Conservation (phyloP, 2,797 vertebrate species). For the Pangasius larnaudii region DNA sequence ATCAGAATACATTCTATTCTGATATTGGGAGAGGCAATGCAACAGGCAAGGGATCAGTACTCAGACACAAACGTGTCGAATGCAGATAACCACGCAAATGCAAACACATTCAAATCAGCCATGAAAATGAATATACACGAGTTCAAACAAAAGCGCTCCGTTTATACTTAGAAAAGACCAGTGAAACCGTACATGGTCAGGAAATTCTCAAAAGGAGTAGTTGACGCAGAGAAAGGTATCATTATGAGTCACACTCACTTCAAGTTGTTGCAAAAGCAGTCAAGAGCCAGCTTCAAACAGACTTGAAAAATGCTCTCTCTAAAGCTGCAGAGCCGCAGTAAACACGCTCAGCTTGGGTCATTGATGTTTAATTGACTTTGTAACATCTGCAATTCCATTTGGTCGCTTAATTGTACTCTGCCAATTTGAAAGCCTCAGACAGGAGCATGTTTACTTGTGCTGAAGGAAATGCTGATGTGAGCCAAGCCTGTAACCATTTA, state of each 20-base stretch:
- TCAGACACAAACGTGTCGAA: slow-evolving; percentile 29
- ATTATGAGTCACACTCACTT: slow-evolving; percentile 58
- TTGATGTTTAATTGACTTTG: slow-evolving; percentile 71
- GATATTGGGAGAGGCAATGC: background rate
- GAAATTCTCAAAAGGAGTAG: slow-evolving; percentile 24
- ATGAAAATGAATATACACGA: background rate
- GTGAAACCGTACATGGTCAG: slow-evolving; percentile 28
- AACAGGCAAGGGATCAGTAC: slow-evolving; percentile 40
- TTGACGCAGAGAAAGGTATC: slow-evolving; percentile 54
- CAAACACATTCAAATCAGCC: slow-evolving; percentile 7
- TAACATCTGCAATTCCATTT: slow-evolving; percentile 70
- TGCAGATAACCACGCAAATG: background rate
- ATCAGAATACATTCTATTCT: background rate
- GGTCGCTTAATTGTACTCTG: slow-evolving; percentile 67
- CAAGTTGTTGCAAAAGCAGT: slow-evolving; percentile 46
- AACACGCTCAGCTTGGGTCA: slow-evolving; percentile 64
- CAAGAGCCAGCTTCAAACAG: slow-evolving; percentile 66
- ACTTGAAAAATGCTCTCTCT: slow-evolving; percentile 64
- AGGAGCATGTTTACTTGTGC: slow-evolving; percentile 54
- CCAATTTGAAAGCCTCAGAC: slow-evolving; percentile 61
- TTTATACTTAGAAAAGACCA: slow-evolving; percentile 34
- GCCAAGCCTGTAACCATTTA: slow-evolving; percentile 35
- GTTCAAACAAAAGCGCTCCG: slow-evolving; percentile 6
- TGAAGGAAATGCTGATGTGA: slow-evolving; percentile 45
- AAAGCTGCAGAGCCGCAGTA: slow-evolving; percentile 43